Evolutionary conservation across 2,888 invertebrate species (phyloP), one percentile per base, ranked within the genome.

Genomic region (Drosophila mayaguana): DNA sequence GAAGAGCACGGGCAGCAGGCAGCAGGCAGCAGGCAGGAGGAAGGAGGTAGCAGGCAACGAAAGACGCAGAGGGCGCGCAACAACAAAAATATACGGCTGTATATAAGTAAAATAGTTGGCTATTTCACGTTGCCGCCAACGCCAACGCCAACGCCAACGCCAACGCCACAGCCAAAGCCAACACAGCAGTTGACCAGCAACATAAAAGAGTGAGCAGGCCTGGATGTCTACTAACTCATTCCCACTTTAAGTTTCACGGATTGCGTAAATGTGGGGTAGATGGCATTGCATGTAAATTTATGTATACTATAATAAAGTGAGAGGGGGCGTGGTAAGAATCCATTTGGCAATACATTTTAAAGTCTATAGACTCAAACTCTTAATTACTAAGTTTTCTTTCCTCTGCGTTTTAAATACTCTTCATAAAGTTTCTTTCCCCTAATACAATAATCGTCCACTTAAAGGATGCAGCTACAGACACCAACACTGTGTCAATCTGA

Each of bases 61-160:
- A 76, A 79, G 77, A 81, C 72, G 79, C 50, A 73, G 78, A 71
- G 68, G 68, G 63, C 70, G 73, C 63, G 71, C 65, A 85, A 72
- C 78, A 84, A 72, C 84, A 81, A 84, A 87, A 81, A 77, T 84
- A 76, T 79, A 74, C 66, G 67, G 56, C 69, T 64, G 65, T 87
- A 74, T 74, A 59, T 74, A 62, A 75, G 71, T 83, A 80, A 75
- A 82, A 84, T 82, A 84, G 85, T 83, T 83, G 85, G 85, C 72
- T 80, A 88, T 85, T 88, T 82, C 88, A 85, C 83, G 85, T 84
- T 74, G 75, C 83, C 85, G 75, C 72, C 77, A 36, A 12, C 36
- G 36, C 36, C 36, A 28, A 5, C 28, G 28, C 28, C 28, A 25
- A 25, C 25, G 25, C 25, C 28, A 28, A 28, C 85, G 75, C 72